These are phyloP conservation scores for Alcis repandata DNA, from an alignment of 2,888 invertebrate genomes.

Conservation along the genomic window DNA sequence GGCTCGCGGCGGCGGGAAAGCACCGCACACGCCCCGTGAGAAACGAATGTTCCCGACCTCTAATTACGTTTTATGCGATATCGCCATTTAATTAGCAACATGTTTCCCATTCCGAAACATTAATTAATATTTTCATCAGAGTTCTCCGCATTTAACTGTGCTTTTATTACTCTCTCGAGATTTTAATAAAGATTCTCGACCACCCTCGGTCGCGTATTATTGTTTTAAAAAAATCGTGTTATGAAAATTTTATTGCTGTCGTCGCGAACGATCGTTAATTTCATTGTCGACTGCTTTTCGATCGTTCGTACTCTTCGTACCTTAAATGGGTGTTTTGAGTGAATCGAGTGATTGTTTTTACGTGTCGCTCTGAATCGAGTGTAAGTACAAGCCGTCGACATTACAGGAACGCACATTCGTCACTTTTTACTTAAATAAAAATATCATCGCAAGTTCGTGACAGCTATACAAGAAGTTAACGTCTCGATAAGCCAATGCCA, in stretches of 20 bases:
- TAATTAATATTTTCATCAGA: constrained; percentile 86
- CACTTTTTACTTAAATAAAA: constrained; percentile 69
- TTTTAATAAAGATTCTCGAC: constrained; percentile 86
- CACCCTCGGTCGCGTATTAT: constrained; percentile 80
- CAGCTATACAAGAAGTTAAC: constrained; percentile 61
- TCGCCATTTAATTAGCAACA: constrained; percentile 86
- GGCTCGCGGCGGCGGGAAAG: constrained; percentile 55
- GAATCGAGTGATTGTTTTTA: constrained; percentile 57
- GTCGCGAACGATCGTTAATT: constrained; percentile 66
- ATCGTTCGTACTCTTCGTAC: constrained; percentile 57
- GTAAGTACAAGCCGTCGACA: constrained; percentile 52
- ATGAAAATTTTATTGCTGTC: constrained; percentile 73
- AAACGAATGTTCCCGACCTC: constrained; percentile 82
- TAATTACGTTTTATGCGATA: constrained; percentile 86
- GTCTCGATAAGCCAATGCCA: constrained; percentile 61
- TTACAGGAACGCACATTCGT: constrained; percentile 57
- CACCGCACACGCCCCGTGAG: constrained; percentile 72
- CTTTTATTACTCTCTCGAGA: constrained; percentile 84
- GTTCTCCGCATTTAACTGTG: constrained; percentile 84
- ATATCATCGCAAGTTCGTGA: constrained; percentile 60
- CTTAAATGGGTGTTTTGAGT: constrained; percentile 60
- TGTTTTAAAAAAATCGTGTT: constrained; percentile 78
- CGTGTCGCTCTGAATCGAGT: constrained; percentile 47
- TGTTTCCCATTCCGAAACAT: constrained; percentile 85
- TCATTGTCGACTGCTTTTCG: constrained; percentile 67